Percentiles rank a stretch among this genome's conserved stretches.
These are phyloP conservation scores for Adineta ricciae DNA, from an alignment of 2,888 invertebrate genomes.

Conservation along the genomic window DNA sequence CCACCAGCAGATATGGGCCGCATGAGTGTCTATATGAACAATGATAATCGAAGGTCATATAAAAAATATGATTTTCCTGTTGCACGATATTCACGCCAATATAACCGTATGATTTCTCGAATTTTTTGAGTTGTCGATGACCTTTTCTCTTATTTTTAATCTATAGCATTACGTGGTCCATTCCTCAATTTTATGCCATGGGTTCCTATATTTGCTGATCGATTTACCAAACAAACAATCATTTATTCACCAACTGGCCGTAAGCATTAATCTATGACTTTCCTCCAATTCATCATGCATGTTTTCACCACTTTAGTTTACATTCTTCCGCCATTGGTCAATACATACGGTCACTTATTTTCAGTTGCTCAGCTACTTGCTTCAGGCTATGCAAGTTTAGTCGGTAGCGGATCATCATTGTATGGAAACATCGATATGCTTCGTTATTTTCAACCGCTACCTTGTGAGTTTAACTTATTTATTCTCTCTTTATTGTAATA, in stretches of 20 bases:
- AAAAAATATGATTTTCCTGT: too few relatives aligned
- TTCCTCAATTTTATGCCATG: not conserved
- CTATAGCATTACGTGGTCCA: not conserved
- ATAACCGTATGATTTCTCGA: not conserved
- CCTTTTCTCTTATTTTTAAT: too few relatives aligned
- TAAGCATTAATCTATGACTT: not conserved
- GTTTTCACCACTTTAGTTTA: not conserved
- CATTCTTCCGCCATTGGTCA: not conserved
- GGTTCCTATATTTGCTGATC: not conserved
- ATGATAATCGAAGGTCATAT: too few relatives aligned
- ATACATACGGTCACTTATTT: not conserved
- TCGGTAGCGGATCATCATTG: not conserved
- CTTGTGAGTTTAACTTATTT: not conserved
- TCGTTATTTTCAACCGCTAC: not conserved
- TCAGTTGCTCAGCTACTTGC: not conserved
- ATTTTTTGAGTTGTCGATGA: too few relatives aligned
- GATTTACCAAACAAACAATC: not conserved
- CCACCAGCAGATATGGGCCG: too few relatives aligned
- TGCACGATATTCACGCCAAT: too few relatives aligned
- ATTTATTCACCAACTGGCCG: not conserved
- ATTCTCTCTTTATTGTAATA: not conserved
- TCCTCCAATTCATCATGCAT: too few relatives aligned
- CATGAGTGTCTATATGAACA: too few relatives aligned
- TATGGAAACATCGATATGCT: not conserved
- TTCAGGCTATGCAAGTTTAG: not conserved